Percentiles rank a stretch among this genome's conserved stretches.
Conservation (phyloP, 2,797 vertebrate genomes). For the Rhinogobio ventralis region DNA sequence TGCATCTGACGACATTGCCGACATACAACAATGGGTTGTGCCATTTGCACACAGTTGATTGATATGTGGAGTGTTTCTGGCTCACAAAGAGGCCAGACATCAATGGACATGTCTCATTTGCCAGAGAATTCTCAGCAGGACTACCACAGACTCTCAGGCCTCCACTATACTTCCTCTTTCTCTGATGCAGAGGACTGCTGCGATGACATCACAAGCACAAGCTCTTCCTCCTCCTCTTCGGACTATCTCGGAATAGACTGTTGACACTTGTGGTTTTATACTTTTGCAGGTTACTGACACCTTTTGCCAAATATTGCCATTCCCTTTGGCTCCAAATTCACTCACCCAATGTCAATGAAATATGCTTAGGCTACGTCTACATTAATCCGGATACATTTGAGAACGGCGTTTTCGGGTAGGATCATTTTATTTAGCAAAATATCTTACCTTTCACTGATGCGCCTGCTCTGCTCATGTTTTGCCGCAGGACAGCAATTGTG, state of each 20-base stretch:
- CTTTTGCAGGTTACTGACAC: not conserved
- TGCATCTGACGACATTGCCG: not conserved
- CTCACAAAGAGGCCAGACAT: constrained; percentile 61
- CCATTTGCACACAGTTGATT: constrained; percentile 76
- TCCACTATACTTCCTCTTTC: constrained; percentile 76
- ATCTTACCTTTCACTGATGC: too few relatives aligned
- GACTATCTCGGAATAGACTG: constrained; percentile 69
- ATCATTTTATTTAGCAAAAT: too few relatives aligned
- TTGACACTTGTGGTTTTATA: constrained; percentile 44
- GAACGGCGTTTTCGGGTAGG: too few relatives aligned
- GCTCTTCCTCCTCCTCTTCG: constrained; percentile 64
- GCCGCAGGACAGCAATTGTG: too few relatives aligned
- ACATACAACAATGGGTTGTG: constrained; percentile 68
- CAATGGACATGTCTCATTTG: constrained; percentile 71
- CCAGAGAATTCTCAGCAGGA: constrained; percentile 67
- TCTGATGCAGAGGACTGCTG: constrained; percentile 74
- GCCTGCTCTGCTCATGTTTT: too few relatives aligned
- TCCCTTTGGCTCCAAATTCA: not conserved
- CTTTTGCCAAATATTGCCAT: constrained; percentile 20
- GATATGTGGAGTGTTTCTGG: constrained; percentile 73
- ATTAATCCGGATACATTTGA: too few relatives aligned
- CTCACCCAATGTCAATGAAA: not conserved
- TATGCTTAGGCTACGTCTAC: too few relatives aligned
- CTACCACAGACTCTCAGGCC: constrained; percentile 73
- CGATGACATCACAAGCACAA: constrained; percentile 69